Percentiles rank a stretch among this genome's conserved stretches.
phyloP scores from a whole-genome alignment of 2,113 vertebrate genomes.

The Cardinalis cardinalis region DNA sequence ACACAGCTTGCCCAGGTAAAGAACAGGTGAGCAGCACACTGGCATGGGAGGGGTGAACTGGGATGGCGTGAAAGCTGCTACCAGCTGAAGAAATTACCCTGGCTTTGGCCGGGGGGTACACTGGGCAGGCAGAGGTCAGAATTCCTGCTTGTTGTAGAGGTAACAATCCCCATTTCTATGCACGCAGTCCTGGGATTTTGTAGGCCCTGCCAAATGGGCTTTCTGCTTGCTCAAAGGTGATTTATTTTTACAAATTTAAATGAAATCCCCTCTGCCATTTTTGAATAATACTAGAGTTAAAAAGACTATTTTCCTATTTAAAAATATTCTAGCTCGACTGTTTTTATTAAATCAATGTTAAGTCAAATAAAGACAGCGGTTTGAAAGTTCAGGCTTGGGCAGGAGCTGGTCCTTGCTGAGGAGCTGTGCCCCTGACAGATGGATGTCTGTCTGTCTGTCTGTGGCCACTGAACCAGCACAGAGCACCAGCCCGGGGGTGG shows the following conservation, averaged over 20 bases:
- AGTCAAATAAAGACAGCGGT: constrained; percentile 36
- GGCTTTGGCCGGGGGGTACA: rapidly evolving
- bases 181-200: background rate
- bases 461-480: background rate
- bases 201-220: background rate
- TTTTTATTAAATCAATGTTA: constrained; percentile 58
- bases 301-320: constrained; percentile 25
- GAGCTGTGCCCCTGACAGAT: background rate
- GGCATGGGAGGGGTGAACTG: background rate
- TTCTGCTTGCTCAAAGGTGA: constrained; percentile 15
- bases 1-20: background rate
- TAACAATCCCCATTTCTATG: background rate
- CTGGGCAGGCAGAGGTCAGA: background rate
- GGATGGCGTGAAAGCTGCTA: background rate
- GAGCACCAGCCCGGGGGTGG: background rate
- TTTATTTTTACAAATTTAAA: constrained; percentile 55
- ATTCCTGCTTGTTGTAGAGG: background rate
- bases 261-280: constrained; percentile 18
- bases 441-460: background rate
- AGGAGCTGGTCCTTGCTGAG: background rate
- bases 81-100: background rate
- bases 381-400: constrained; percentile 28
- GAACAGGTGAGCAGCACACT: background rate
- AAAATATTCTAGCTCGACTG: constrained; percentile 24
- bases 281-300: constrained; percentile 34